Evolutionary conservation across 1,140 invertebrate species (phyloP), one percentile per base, ranked within the genome.

Genomic region (Colletes gigas): DNA sequence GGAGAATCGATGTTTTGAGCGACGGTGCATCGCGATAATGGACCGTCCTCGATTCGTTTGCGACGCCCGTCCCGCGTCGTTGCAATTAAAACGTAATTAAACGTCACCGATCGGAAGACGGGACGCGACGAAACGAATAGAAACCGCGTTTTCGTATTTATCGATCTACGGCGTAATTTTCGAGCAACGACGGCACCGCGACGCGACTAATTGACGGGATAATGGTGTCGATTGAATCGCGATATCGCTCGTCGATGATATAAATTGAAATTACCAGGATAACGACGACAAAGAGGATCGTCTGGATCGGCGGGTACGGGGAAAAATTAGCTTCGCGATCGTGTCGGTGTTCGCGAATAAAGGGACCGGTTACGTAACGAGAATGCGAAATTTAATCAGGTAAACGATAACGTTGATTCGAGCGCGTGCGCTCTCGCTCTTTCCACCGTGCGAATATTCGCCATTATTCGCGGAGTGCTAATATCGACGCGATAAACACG

Each of bases 391-490:
- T 81, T 81, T 69, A 65, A 81, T 69, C 72, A 66, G 59, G 79
- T 47, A 69, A 81, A 81, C 73, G 79, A 81, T 76, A 81, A 81
- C 65, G 72, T 81, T 81, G 73, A 81, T 77, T 77, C 57, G 60
- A 7, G 30, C 21, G 47, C 55, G 14, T 3, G 9, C 19, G 17
- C 44, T 39, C 2, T 1, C n/a, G n/a, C 65, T 14, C n/a, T 4
- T n/a, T 19, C 44, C n/a, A 15, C 21, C 44, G 44, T n/a, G 19
- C 55, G 69, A 81, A 81, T 81, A 81, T 77, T 69, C 79, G 39
- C 39, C 78, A 69, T 77, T 77, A 76, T 76, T 69, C 79, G 65
- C 9, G 9, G 66, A 70, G 65, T 75, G 72, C 63, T 80, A 74
- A 81, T 77, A 81, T 69, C 79, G 63, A 39, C 39, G 63, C 65